Base-by-base conservation (phyloP, 2,888 invertebrate genomes). In the Thymelicus acteon region DNA sequence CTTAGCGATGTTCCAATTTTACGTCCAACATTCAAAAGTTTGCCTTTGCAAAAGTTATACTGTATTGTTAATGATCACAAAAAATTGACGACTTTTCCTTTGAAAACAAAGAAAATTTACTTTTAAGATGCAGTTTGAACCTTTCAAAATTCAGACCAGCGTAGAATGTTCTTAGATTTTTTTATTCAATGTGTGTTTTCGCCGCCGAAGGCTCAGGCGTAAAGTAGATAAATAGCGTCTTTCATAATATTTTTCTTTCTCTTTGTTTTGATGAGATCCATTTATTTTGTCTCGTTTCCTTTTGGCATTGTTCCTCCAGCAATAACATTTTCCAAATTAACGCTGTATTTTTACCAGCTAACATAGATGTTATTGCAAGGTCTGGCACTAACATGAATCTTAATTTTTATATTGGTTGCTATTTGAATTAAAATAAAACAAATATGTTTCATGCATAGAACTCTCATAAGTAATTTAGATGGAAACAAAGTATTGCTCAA, bases 181-280 rank as follows among this genome's bases (percentile, higher is more conserved):
- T 72, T 72, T 68, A 68, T 72, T 72, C 67, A 60, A 72, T 71
- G 52, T 44, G 57, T 67, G 52, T 63, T 72, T 67, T 73, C 70
- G 66, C 67, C 72, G 67, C 72, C 72, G 67, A 73, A 75, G 64
- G 58, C 73, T 71, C 75, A 67, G 70, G 75, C 75, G 78, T 75
- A 77, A 78, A 79, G 79, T 78, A 79, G 79, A 80, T 80, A 81
- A 82, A 84, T 78, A 80, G 72, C 74, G 71, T 73, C 78, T 76
- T 76, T 76, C 77, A 81, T 80, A 82, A 84, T 80, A 79, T 81
- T 82, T 81, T 82, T 77, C 78, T 75, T 75, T 77, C 71, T 73
- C 75, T 78, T 79, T 79, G 78, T 81, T 82, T 78, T 80, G 78
- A 82, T 77, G 80, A 83, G 80, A 77, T 80, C 74, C 75, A 73